Base-by-base conservation (phyloP, 2,888 invertebrate genomes). In the Leucozona laternaria region DNA sequence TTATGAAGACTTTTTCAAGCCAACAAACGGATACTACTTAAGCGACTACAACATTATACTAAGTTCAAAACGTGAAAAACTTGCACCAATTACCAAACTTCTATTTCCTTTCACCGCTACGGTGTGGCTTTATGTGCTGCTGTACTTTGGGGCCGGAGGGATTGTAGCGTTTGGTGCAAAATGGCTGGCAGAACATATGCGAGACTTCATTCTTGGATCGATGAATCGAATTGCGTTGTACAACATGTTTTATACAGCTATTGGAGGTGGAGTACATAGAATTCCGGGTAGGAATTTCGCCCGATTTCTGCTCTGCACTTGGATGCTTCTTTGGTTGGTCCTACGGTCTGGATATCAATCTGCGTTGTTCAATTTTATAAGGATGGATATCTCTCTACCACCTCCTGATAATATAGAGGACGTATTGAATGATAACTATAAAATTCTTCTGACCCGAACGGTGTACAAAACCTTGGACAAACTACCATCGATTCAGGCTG, bases 311-410 rank as follows among this genome's bases (percentile, higher is more conserved):
- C 31, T 90, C 15, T 77, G 89, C 55, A 31, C 89, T 1, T 90
- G 90, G 90, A 45, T 90, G 13, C 0, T 89, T 28, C 34, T 78
- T 6, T 88, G 89, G 10, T 66, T 91, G 40, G 82, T 91, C 53
- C 75, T 91, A 34, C 90, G 91, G 8, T 89, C 89, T n/a, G 88
- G 89, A 5, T 91, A 91, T 58, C 91, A 91, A 62, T 89, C 90
- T 2, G 79, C 90, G 7, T 60, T 91, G 1, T 91, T 88, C 37
- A 88, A 91, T 37, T 68, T 91, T 7, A 90, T 91, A 48, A 88
- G 89, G 2, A 89, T 89, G 0, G 89, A 89, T 57, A 17, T 89
- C 0, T 84, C 81, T 0, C 34, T 68, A 13, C 88, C 88, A 2
- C 88, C 79, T 0, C 89, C 90, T 1, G 75, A 77, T 1, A 75